phyloP scores from a whole-genome alignment of 1,140 invertebrate genomes.

The Drosophila aff. region DNA sequence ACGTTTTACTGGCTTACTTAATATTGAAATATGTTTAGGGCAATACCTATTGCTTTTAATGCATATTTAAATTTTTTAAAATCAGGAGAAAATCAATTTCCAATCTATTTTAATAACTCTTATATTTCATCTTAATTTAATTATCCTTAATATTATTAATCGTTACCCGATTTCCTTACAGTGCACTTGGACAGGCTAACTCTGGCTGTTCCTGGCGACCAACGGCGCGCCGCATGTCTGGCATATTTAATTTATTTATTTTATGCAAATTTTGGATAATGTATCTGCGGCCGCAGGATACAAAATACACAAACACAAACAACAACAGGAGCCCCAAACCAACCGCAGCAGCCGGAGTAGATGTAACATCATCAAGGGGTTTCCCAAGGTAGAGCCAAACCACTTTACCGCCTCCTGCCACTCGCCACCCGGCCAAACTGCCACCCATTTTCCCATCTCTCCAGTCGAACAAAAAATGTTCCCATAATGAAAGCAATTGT shows the following conservation, averaged over 20 bases:
- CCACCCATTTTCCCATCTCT: slow-evolving; percentile 11
- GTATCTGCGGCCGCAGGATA: slow-evolving; percentile 84
- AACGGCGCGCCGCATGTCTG: slow-evolving; percentile 83
- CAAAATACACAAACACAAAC: slow-evolving; percentile 65
- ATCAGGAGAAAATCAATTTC: too few species aligned
- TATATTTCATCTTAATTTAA: neutral
- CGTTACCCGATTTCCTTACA: neutral
- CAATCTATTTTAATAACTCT: too few species aligned
- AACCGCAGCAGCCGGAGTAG: slow-evolving; percentile 55
- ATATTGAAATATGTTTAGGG: too few species aligned
- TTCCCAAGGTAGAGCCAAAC: slow-evolving; percentile 64
- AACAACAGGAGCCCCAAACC: slow-evolving; percentile 38
- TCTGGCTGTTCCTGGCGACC: slow-evolving; percentile 48
- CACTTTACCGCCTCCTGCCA: slow-evolving; percentile 1
- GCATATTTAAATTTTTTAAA: too few species aligned
- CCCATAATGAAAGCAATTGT: slow-evolving; percentile 81
- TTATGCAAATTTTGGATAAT: slow-evolving; percentile 85
- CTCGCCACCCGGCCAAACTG: neutral
- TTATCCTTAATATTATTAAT: neutral
- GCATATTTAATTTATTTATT: slow-evolving; percentile 85
- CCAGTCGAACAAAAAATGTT: slow-evolving; percentile 57
- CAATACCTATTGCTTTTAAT: too few species aligned
- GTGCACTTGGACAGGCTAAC: slow-evolving; percentile 41
- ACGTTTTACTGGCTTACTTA: too few species aligned
- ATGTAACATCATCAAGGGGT: slow-evolving; percentile 74